Conservation (phyloP, 2,888 invertebrate species). For the Steromphala cineraria region DNA sequence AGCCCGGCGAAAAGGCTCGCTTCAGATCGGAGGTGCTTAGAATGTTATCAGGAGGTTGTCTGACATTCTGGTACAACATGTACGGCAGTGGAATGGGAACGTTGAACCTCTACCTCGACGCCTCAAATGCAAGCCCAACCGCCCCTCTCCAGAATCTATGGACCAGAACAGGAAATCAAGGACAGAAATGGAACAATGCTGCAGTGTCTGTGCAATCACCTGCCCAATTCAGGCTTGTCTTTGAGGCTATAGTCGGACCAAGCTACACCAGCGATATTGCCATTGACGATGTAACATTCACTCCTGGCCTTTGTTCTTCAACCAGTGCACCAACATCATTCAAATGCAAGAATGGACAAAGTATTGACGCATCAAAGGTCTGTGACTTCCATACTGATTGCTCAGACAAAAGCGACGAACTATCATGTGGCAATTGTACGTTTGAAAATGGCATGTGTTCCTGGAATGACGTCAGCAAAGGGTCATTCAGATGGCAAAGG, state of each 20-base stretch:
- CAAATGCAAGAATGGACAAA: slow-evolving; percentile 32
- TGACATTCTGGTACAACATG: slow-evolving; percentile 67
- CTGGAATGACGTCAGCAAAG: slow-evolving; percentile 55
- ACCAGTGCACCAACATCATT: slow-evolving; percentile 37
- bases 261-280: slow-evolving; percentile 61
- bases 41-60: slow-evolving; percentile 41
- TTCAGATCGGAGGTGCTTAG: slow-evolving; percentile 63
- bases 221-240: slow-evolving; percentile 45
- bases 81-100: slow-evolving; percentile 54
- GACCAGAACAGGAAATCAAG: slow-evolving; percentile 43
- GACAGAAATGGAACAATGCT: slow-evolving; percentile 57
- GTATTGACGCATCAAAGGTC: slow-evolving; percentile 38
- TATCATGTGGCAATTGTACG: slow-evolving; percentile 66
- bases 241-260: slow-evolving; percentile 59
- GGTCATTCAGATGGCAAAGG: slow-evolving; percentile 57
- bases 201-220: slow-evolving; percentile 24
- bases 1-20: slow-evolving; percentile 79
- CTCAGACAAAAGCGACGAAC: slow-evolving; percentile 59
- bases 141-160: slow-evolving; percentile 33
- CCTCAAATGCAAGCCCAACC: slow-evolving; percentile 21
- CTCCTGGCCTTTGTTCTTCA: slow-evolving; percentile 49
- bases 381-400: slow-evolving; percentile 68
- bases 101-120: slow-evolving; percentile 51
- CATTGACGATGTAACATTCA: slow-evolving; percentile 60
- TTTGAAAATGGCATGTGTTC: slow-evolving; percentile 60